phyloP scores from a whole-genome alignment of 1,140 invertebrate genomes.

The Arctopsyche grandis region DNA sequence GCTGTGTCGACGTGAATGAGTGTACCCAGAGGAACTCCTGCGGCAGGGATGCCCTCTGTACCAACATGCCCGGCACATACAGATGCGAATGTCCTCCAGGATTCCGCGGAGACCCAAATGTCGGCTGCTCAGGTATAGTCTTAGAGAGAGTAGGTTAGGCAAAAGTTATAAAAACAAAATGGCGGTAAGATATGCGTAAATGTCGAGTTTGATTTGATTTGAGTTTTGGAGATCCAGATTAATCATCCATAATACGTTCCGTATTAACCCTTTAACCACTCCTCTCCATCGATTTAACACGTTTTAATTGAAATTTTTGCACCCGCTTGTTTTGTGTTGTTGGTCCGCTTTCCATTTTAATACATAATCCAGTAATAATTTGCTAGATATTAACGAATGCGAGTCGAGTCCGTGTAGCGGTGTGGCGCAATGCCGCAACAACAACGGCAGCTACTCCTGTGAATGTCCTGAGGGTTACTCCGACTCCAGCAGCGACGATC shows the following conservation, averaged over 20 bases:
- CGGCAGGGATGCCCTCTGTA: constrained; percentile 77
- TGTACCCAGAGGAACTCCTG: constrained; percentile 66
- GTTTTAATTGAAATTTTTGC: constrained; percentile 36
- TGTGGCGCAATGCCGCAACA: constrained; percentile 79
- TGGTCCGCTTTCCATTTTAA: constrained; percentile 35
- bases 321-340: constrained; percentile 51
- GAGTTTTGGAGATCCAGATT: not conserved
- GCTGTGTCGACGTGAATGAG: constrained; percentile 64
- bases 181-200: constrained; percentile 35
- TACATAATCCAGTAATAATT: constrained; percentile 55
- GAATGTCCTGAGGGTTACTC: constrained; percentile 75
- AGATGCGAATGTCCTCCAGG: constrained; percentile 81
- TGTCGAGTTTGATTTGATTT: not conserved
- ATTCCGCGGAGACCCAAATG: constrained; percentile 78
- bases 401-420: constrained; percentile 72
- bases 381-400: constrained; percentile 56
- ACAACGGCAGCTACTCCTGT: constrained; percentile 78
- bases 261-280: not conserved
- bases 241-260: constrained; percentile 7
- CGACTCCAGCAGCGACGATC: constrained; percentile 68
- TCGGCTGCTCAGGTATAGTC: constrained; percentile 73
- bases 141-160: constrained; percentile 45
- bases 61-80: constrained; percentile 78
- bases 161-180: not conserved
- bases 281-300: constrained; percentile 1